These are phyloP conservation scores for Papilio polytes DNA, from an alignment of 1,140 invertebrate genomes.

Conservation along the genomic window DNA sequence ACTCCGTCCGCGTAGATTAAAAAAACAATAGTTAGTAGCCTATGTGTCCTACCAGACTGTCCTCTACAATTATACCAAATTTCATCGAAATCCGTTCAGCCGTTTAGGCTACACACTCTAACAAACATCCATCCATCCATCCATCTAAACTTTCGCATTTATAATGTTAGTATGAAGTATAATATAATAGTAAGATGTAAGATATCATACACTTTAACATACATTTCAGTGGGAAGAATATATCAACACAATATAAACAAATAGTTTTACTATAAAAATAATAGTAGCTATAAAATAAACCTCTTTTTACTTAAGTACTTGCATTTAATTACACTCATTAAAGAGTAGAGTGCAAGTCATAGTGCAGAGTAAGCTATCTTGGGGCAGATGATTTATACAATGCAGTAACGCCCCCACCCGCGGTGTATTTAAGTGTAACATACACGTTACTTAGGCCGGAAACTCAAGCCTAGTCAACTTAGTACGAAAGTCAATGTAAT, in stretches of 20 bases:
- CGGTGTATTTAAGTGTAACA: slow-evolving; percentile 31
- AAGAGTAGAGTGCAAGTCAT: slow-evolving; percentile 22
- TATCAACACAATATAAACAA: background rate
- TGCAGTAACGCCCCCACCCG: slow-evolving; percentile 36
- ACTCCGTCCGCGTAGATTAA: too few relatives aligned
- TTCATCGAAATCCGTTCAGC: too few relatives aligned
- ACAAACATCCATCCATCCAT: too few relatives aligned
- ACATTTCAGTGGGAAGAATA: background rate
- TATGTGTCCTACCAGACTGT: too few relatives aligned
- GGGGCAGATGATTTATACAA: slow-evolving; percentile 39
- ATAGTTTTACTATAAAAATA: background rate
- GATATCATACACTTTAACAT: too few relatives aligned
- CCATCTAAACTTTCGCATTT: too few relatives aligned
- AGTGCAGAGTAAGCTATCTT: slow-evolving; percentile 34
- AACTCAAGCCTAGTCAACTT: background rate
- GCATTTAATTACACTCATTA: slow-evolving; percentile 39
- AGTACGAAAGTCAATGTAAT: background rate
- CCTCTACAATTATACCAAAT: too few relatives aligned
- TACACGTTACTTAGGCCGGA: slow-evolving; percentile 14
- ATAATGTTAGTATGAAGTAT: too few relatives aligned
- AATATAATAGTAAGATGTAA: too few relatives aligned
- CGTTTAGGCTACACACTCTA: too few relatives aligned
- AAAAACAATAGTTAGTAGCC: too few relatives aligned
- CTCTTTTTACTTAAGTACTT: slow-evolving; percentile 21
- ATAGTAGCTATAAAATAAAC: background rate